Conservation (phyloP, 2,113 vertebrate genomes). For the Zosterops hypoxanthus region DNA sequence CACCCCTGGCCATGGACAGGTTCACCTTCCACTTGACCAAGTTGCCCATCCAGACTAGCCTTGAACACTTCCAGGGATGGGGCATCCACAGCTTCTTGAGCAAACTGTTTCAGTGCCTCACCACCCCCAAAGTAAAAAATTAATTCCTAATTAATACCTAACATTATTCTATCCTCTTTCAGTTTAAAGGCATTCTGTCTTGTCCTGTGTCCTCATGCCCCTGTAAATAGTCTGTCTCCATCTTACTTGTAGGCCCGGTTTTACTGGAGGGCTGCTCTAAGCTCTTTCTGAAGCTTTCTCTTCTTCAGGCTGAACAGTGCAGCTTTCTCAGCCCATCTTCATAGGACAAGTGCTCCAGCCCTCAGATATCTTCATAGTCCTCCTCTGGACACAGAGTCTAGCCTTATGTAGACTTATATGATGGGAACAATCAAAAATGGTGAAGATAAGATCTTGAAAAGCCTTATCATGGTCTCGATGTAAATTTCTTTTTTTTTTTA, state of each 20-base stretch:
- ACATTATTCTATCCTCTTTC: neutral
- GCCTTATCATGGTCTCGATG: fast-evolving
- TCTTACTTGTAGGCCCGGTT: neutral
- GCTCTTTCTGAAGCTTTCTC: neutral
- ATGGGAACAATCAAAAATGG: neutral
- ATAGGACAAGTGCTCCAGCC: neutral
- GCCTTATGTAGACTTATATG: neutral
- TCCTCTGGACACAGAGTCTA: neutral
- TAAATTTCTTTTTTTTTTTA: neutral
- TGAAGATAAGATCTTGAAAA: neutral
- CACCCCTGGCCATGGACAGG: neutral
- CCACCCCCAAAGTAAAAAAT: neutral
- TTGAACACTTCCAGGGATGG: neutral
- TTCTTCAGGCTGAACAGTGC: neutral
- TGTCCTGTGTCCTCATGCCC: neutral
- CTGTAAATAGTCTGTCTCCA: neutral
- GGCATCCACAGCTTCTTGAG: neutral
- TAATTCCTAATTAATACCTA: neutral
- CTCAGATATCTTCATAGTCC: neutral
- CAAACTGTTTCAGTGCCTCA: neutral
- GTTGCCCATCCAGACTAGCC: neutral
- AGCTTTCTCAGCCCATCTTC: neutral
- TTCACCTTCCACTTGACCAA: neutral
- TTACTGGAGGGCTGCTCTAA: neutral
- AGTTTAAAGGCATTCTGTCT: neutral